Evolutionary conservation across 2,888 invertebrate species (phyloP), one percentile per base, ranked within the genome.

Genomic region (Lymantria dispar): DNA sequence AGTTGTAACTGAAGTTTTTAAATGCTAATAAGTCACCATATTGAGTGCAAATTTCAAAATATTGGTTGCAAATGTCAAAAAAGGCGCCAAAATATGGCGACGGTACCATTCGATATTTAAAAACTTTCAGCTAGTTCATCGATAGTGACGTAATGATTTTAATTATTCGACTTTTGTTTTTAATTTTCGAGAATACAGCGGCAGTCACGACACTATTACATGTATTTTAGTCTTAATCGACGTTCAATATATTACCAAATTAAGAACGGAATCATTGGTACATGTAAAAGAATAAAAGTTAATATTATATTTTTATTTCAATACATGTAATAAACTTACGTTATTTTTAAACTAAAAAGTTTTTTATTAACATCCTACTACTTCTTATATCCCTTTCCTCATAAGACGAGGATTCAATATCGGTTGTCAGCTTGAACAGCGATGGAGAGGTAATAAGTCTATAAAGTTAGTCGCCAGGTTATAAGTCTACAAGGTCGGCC

Each of bases 321-420:
- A 86, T 87, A 88, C 85, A 87, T 90, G 88, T 88, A 90, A 89
- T 90, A 91, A 89, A 90, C 89, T 87, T 87, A 90, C 85, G 88
- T 89, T 90, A 90, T 91, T 91, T 90, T 91, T 89, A 87, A 89
- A 90, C 79, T 84, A 87, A 1, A 62, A 52, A 73, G 74, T 51
- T 38, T 88, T 87, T 88, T 67, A 74, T 80, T 85, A 63, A 30
- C n/a, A 11, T 5, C 38, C 37, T 41, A 5, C 41, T 36, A 11
- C 36, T 2, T 36, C 7, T 11, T 36, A 36, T 3, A 8, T 36
- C 7, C 36, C 10, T 36, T 36, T 2, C 36, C 36, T 3, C 7
- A 5, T 2, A 36, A 36, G 22, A 2, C 22, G 22, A 22, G 5
- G 22, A 3, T 5, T 22, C 22, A 3, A 5, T 22, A 5, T 22